Evolutionary conservation across 2,797 vertebrate genomes (phyloP).

Genomic region (Capromys pilorides): DNA sequence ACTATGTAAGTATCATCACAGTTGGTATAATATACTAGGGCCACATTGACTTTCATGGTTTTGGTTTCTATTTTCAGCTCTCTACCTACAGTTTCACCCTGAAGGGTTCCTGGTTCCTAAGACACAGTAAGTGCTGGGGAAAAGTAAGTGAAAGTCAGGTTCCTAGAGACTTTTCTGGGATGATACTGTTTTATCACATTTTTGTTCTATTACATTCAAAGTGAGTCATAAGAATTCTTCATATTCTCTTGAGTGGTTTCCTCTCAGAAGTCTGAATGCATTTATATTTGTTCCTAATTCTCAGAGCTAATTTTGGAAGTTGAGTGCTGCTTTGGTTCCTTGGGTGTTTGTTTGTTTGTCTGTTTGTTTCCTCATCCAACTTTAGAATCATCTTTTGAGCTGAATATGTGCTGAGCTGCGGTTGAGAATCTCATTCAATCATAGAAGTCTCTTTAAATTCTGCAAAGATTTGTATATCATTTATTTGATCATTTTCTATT

Average conservation of each 20-base stretch:
- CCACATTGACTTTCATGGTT: not conserved
- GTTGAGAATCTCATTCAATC: not conserved
- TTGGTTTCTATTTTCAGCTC: not conserved
- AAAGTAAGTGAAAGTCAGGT: not conserved
- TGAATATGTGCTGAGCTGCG: not conserved
- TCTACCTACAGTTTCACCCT: not conserved
- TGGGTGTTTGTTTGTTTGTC: not conserved
- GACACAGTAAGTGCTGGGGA: not conserved
- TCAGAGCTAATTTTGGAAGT: not conserved
- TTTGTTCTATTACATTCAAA: not conserved
- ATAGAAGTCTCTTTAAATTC: conserved; percentile 3
- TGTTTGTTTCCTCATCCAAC: not conserved
- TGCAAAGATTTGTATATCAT: conserved; percentile 2
- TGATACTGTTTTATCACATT: not conserved
- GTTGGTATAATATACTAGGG: not conserved
- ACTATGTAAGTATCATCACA: not conserved
- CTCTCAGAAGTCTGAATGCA: not conserved
- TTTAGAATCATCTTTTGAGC: not conserved
- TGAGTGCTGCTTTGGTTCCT: not conserved
- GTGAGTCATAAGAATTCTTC: not conserved
- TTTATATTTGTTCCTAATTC: not conserved
- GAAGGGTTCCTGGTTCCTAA: not conserved
- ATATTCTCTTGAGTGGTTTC: not conserved
- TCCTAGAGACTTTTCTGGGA: not conserved
- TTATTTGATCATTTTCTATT: conserved; percentile 30